These are phyloP conservation scores for Perca flavescens DNA, from an alignment of 2,113 vertebrate species.

Conservation along the genomic window DNA sequence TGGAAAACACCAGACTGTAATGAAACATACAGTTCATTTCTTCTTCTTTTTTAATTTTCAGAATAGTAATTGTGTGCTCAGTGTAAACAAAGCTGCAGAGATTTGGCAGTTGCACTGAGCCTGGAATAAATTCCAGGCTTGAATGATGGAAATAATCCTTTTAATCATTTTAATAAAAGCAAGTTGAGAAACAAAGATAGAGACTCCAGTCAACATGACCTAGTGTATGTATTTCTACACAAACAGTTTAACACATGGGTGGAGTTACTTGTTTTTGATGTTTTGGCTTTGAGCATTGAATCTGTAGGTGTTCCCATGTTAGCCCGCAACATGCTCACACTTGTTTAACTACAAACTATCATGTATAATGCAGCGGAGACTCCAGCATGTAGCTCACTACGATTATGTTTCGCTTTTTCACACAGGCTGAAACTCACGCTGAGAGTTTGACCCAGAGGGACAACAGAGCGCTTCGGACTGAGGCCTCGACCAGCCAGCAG, in stretches of 20 bases:
- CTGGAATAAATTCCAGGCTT: neutral
- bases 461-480: slow-evolving; percentile 54
- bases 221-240: neutral
- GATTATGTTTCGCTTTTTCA: neutral
- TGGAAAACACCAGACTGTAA: neutral
- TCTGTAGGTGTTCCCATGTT: slow-evolving; percentile 35
- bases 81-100: slow-evolving; percentile 24
- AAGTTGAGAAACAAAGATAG: slow-evolving; percentile 33
- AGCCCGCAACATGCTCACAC: slow-evolving; percentile 36
- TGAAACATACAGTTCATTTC: neutral
- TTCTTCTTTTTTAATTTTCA: neutral
- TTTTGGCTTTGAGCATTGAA: slow-evolving; percentile 34
- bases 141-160: slow-evolving; percentile 16
- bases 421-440: slow-evolving; percentile 70
- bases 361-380: slow-evolving; percentile 1
- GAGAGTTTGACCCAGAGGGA: slow-evolving; percentile 63
- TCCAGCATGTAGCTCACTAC: neutral
- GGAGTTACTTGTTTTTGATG: slow-evolving; percentile 55
- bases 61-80: neutral
- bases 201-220: slow-evolving; percentile 22
- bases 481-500: slow-evolving; percentile 57
- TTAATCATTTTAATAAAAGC: slow-evolving; percentile 34
- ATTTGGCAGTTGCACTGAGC: neutral
- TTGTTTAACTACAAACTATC: slow-evolving; percentile 34
- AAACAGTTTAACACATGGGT: slow-evolving; percentile 43